Base-by-base conservation (phyloP, 2,888 invertebrate species). In the Julus scandinavius region DNA sequence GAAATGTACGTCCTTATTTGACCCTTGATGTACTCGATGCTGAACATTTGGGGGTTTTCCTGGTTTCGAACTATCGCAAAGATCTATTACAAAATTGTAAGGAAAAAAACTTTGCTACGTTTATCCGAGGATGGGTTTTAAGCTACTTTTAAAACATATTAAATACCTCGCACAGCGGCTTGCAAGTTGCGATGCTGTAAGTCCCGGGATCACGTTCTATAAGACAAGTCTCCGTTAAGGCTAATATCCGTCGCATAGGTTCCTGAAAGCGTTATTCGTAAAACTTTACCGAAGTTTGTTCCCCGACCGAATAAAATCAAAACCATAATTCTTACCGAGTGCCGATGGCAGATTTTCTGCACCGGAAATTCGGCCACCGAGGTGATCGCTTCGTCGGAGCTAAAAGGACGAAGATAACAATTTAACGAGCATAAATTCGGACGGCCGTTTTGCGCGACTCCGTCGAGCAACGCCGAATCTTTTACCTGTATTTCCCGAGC, bases 131-230 rank as follows among this genome's bases (percentile, higher is more conserved):
- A n/a, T n/a, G n/a, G 17, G 7, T 15, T 20, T 54, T 15, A 45
- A 29, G 87, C 40, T 11, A 4, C 1, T 38, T 83, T 86, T 15
- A 87, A 41, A 54, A 87, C 40, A 1, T 40, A 40, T 87, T 72
- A 91, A 92, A 91, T 90, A 94, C 94, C 91, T 93, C 93, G 91
- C 93, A 93, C 88, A 94, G 91, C 40, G 93, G 93, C 90, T 93
- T 93, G 50, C 85, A 87, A 0, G 88, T 89, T 38, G 88, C 87
- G 87, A 98, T 96, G 90, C 96, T 96, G 92, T 99, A 99, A 0
- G 99, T 98, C 92, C 97, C 97, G 2, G 98, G 98, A 93, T 99
- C 99, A 90, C 99, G 94, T 93, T 99, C 99, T 87, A 99, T 93
- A 87, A 99, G 93, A 92, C 99, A 99, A 0, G 96, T 96, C 92